Percentiles rank a stretch among this genome's conserved stretches.
Evolutionary conservation across 2,888 invertebrate species (phyloP).

Genomic region (Shargacucullia verbasci): DNA sequence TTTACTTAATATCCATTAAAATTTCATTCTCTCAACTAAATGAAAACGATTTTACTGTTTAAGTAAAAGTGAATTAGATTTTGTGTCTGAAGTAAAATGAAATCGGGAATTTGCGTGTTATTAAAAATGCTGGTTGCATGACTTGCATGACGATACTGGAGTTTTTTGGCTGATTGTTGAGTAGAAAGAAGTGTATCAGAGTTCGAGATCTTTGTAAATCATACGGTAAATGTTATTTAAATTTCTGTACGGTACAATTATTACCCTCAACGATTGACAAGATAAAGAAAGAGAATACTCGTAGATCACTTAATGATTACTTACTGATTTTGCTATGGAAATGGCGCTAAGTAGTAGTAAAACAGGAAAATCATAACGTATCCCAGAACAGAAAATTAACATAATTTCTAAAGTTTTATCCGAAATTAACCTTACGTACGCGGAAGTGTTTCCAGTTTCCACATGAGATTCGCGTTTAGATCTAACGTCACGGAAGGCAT

Average conservation of each 20-base stretch:
- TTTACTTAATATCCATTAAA: conserved; percentile 45
- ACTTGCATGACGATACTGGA: background rate
- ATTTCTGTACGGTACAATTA: no score
- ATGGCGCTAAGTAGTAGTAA: no score
- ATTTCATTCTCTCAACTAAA: conserved; percentile 34
- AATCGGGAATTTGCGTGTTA: conserved; percentile 7
- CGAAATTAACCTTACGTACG: conserved; percentile 23
- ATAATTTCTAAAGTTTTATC: conserved; percentile 11
- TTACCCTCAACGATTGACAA: no score
- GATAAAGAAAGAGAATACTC: no score
- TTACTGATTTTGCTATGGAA: no score
- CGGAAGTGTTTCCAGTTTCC: conserved; percentile 31
- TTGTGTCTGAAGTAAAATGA: conserved; percentile 6
- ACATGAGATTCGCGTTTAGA: conserved; percentile 24
- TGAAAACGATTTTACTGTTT: conserved; percentile 16
- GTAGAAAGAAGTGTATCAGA: no score
- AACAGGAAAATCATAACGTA: no score
- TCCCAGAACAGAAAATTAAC: no score
- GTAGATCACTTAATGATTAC: no score
- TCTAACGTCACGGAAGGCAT: conserved; percentile 39
- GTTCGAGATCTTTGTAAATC: no score
- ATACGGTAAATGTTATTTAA: no score
- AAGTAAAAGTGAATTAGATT: conserved; percentile 4
- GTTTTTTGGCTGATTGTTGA: no score
- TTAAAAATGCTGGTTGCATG: conserved; percentile 1